Evolutionary conservation across 2,888 invertebrate genomes (phyloP).

Genomic region (Luperina nickerlii): DNA sequence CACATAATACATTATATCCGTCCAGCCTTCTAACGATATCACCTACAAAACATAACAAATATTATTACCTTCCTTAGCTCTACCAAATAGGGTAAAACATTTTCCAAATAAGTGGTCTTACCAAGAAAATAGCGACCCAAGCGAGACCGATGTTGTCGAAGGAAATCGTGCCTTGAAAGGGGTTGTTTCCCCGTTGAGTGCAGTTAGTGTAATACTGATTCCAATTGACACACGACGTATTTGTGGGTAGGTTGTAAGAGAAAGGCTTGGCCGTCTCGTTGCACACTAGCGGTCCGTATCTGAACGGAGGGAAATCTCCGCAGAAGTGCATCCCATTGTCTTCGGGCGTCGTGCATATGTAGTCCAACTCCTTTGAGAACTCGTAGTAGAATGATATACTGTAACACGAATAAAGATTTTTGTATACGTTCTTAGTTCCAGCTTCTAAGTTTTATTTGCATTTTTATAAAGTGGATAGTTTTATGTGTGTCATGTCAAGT

Average conservation of each 20-base stretch:
- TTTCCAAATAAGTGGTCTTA: conserved; percentile 88
- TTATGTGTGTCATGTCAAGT: conserved; percentile 46
- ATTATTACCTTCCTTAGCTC: conserved; percentile 15
- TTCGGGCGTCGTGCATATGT: conserved; percentile 98
- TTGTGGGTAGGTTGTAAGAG: conserved; percentile 92
- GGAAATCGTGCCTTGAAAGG: conserved; percentile 99
- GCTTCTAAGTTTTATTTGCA: conserved; percentile 1
- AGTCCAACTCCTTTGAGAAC: conserved; percentile 97
- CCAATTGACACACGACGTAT: conserved; percentile 98
- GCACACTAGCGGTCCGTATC: conserved; percentile 93
- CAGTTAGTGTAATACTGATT: conserved; percentile 99
- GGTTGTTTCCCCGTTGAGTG: conserved; percentile 97
- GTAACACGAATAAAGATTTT: conserved; percentile 65
- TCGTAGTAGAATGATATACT: conserved; percentile 96
- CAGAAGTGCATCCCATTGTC: conserved; percentile 99
- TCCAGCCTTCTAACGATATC: conserved; percentile 99
- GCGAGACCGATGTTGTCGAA: conserved; percentile 99
- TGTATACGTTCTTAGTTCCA: neutral
- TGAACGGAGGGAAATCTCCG: conserved; percentile 94
- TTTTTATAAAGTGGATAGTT: conserved; percentile 15
- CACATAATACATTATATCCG: conserved; percentile 99
- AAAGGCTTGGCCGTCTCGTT: conserved; percentile 92
- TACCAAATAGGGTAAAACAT: neutral
- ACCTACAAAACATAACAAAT: conserved; percentile 91
- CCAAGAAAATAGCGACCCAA: conserved; percentile 99